Evolutionary conservation across 1,140 invertebrate species (phyloP).

Genomic region (Cydia splendana): DNA sequence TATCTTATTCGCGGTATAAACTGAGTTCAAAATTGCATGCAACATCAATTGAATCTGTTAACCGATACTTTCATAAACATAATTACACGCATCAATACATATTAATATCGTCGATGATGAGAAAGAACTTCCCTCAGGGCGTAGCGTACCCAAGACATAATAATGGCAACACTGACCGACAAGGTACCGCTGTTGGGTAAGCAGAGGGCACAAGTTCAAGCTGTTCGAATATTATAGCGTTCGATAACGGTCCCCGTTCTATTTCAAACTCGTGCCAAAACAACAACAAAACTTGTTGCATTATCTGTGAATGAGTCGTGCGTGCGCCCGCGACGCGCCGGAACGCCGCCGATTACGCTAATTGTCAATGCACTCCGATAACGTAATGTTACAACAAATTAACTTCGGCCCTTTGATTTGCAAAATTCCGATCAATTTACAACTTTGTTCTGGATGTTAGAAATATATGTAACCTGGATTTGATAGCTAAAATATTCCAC

Average conservation of each 20-base stretch:
- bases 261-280: conserved; percentile 37
- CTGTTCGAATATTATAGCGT: conserved; percentile 20
- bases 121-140: neutral
- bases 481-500: conserved; percentile 37
- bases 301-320: conserved; percentile 46
- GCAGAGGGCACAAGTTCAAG: conserved; percentile 20
- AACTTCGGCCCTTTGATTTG: conserved; percentile 3
- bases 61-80: neutral
- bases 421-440: neutral
- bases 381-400: conserved; percentile 37
- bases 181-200: conserved; percentile 16
- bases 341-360: conserved; percentile 42
- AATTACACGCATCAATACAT: neutral
- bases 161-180: neutral
- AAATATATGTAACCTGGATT: neutral
- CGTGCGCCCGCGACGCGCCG: neutral
- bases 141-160: neutral
- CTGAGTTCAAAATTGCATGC: too few species aligned
- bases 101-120: neutral
- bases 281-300: conserved; percentile 43
- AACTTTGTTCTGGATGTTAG: neutral
- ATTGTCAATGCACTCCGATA: conserved; percentile 37
- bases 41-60: neutral
- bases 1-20: too few species aligned
- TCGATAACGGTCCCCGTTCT: conserved; percentile 37